phyloP scores from a whole-genome alignment of 1,140 invertebrate species.

The Cylas formicarius region DNA sequence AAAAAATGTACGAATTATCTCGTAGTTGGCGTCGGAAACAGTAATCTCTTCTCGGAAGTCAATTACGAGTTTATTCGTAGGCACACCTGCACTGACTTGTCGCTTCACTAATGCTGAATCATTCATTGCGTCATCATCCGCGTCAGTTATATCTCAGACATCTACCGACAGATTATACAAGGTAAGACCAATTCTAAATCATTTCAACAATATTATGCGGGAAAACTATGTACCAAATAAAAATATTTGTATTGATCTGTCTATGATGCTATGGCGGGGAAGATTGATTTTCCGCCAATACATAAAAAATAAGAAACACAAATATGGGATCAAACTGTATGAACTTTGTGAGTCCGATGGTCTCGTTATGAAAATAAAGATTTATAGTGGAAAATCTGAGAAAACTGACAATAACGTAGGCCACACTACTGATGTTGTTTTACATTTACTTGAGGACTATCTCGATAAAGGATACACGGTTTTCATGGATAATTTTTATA shows the following conservation, averaged over 20 bases:
- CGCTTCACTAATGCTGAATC: too few species aligned
- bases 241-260: background rate
- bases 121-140: too few species aligned
- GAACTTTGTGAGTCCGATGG: background rate
- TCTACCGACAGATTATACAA: background rate
- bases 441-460: slow-evolving; percentile 30
- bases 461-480: slow-evolving; percentile 34
- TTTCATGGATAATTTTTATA: slow-evolving; percentile 40
- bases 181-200: background rate
- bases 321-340: slow-evolving; percentile 1
- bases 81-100: too few species aligned
- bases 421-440: slow-evolving; percentile 31
- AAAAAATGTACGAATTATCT: too few species aligned
- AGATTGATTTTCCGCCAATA: background rate
- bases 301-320: background rate
- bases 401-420: slow-evolving; percentile 19
- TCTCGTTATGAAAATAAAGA: too few species aligned
- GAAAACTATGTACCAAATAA: slow-evolving; percentile 1
- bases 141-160: too few species aligned
- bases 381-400: slow-evolving; percentile 9
- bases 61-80: too few species aligned
- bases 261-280: slow-evolving; percentile 1
- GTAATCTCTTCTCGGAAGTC: too few species aligned
- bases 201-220: background rate
- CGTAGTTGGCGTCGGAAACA: too few species aligned